These are phyloP conservation scores for Anas bernieri DNA, from an alignment of 2,797 vertebrate genomes.

Conservation along the genomic window DNA sequence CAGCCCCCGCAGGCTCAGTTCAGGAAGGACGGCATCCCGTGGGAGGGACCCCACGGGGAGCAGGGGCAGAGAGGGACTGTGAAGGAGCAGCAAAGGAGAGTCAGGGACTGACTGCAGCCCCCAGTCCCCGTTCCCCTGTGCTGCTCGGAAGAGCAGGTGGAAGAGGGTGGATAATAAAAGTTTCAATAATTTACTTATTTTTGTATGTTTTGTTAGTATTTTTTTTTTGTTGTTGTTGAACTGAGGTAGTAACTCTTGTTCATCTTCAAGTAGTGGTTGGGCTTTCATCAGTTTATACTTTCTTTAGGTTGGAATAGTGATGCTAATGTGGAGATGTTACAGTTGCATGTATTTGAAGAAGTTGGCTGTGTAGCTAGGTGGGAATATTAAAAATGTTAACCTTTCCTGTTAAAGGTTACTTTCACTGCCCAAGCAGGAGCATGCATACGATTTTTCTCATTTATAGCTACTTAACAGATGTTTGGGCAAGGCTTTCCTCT, in stretches of 20 bases:
- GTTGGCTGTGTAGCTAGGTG: neutral
- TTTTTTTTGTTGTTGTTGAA: neutral
- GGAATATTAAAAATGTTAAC: neutral
- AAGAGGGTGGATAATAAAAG: neutral
- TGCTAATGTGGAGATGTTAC: neutral
- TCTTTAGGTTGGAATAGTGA: neutral
- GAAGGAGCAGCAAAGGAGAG: too few relatives aligned
- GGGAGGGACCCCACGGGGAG: too few relatives aligned
- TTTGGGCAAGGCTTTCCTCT: neutral
- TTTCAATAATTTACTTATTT: neutral
- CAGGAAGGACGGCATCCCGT: too few relatives aligned
- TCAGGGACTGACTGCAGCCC: neutral
- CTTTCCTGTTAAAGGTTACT: neutral
- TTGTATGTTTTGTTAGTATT: neutral
- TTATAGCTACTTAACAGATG: neutral
- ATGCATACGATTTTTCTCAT: neutral
- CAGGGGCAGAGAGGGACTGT: neutral
- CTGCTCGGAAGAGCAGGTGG: neutral
- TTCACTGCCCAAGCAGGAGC: neutral
- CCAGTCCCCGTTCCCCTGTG: neutral
- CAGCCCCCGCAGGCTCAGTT: neutral
- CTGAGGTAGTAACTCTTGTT: neutral
- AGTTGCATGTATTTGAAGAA: neutral
- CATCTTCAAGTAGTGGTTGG: neutral
- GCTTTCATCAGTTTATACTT: neutral